Evolutionary conservation across 2,797 vertebrate genomes (phyloP), one percentile per base, ranked within the genome.

Genomic region (Simalia tracyae): DNA sequence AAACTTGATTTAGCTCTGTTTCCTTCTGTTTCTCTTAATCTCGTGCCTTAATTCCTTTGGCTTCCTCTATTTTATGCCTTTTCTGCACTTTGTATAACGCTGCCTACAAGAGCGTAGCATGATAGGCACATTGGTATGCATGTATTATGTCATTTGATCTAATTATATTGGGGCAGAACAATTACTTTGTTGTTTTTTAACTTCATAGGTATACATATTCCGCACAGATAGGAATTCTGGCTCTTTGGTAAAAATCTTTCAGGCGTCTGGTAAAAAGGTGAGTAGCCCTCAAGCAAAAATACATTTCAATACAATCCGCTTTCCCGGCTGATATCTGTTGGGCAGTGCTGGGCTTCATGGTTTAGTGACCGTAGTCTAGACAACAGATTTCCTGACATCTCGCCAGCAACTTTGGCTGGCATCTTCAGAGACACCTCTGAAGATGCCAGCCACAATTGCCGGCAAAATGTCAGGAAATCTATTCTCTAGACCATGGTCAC

Each of bases 191-290:
- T 92, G 50, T 94, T 88, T 92, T 94, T 88, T 93, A 22, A 9
- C 87, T 91, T 95, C 86, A 26, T 94, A 99, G 99, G 99, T 99
- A 97, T 99, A 99, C 96, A 98, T 99, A 97, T 99, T 99, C 96
- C 98, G 98, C 98, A 98, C 99, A 8, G 99, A 99, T 90, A 98
- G 97, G 68, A 95, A 91, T 90, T 98, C 97, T 26, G 97, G 96
- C 12, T 98, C 98, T 95, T 97, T 99, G 94, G 97, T 99, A 96
- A 99, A 98, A 98, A 98, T 98, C 96, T 99, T 99, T 97, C 98
- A 99, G 96, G 98, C 98, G 96, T 98, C 99, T 93, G 99, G 99
- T 96, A 99, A 98, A 98, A 99, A 99, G 99, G 99, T 99, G 97
- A 95, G 98, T 7, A 46, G 90, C 92, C 84, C 89, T 59, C 14